phyloP scores from a whole-genome alignment of 2,797 vertebrate genomes.

The Arrhamphus sclerolepis region DNA sequence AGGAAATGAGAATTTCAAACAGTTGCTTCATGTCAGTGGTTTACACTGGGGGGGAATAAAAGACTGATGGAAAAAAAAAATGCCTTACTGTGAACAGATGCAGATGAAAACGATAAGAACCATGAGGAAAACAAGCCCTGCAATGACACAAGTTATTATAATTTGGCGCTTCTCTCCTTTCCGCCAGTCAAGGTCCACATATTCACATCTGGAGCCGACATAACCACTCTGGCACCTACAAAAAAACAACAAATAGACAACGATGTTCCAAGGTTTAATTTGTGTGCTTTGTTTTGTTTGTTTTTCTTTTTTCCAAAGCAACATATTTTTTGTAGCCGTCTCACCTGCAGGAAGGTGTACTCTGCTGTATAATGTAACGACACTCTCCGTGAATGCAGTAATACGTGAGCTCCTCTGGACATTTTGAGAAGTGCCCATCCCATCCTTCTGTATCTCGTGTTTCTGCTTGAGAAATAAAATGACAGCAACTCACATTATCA shows the following conservation, averaged over 20 bases:
- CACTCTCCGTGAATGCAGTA: slow-evolving; percentile 91
- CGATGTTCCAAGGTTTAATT: not conserved
- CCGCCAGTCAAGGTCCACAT: slow-evolving; percentile 76
- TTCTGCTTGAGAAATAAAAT: slow-evolving; percentile 49
- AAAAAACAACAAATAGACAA: slow-evolving; percentile 3
- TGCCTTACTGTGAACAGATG: slow-evolving; percentile 86
- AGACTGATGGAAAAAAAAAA: not conserved
- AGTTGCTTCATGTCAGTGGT: not conserved
- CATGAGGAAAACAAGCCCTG: slow-evolving; percentile 81
- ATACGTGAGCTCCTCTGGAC: slow-evolving; percentile 82
- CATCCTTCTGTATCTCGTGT: slow-evolving; percentile 62
- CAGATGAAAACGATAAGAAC: slow-evolving; percentile 82
- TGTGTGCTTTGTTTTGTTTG: not conserved
- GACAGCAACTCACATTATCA: not conserved
- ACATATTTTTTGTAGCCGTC: not conserved
- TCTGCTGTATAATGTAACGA: slow-evolving; percentile 85
- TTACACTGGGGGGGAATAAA: not conserved
- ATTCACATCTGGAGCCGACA: slow-evolving; percentile 86
- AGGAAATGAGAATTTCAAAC: too few relatives aligned
- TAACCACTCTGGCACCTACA: slow-evolving; percentile 86
- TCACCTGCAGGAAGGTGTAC: slow-evolving; percentile 86
- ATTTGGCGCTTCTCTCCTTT: slow-evolving; percentile 77
- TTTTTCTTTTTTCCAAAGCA: not conserved
- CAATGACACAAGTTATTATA: slow-evolving; percentile 83
- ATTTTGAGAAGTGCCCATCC: slow-evolving; percentile 86